Evolutionary conservation across 2,888 invertebrate species (phyloP).

Genomic region (Perizoma affinitatum): DNA sequence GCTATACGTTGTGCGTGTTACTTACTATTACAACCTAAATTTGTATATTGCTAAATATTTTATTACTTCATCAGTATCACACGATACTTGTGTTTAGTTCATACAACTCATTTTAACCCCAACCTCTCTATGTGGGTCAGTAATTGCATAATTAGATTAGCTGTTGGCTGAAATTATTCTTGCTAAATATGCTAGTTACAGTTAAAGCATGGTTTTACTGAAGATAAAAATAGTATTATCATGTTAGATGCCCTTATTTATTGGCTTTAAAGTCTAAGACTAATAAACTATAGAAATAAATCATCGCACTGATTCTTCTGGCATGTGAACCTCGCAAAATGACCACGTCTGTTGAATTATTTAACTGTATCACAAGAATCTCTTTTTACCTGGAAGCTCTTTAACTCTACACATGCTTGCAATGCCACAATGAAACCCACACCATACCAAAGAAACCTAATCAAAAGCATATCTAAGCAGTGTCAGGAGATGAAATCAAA

Average conservation of each 20-base stretch:
- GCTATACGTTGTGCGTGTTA: conserved; percentile 20
- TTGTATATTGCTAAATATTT: conserved; percentile 17
- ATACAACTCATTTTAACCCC: conserved; percentile 21
- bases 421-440: conserved; percentile 21
- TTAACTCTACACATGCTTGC: conserved; percentile 5
- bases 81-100: conserved; percentile 10
- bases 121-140: conserved; percentile 28
- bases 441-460: conserved; percentile 32
- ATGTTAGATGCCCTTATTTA: neutral
- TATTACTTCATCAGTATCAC: conserved; percentile 5
- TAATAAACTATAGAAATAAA: neutral
- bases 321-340: conserved; percentile 5
- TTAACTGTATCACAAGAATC: conserved; percentile 4
- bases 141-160: conserved; percentile 24
- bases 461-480: conserved; percentile 32
- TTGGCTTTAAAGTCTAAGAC: neutral
- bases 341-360: conserved; percentile 10
- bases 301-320: conserved; percentile 1
- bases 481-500: conserved; percentile 33
- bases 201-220: neutral
- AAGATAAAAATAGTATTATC: neutral
- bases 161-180: conserved; percentile 14
- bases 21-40: conserved; percentile 16
- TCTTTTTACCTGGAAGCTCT: conserved; percentile 14
- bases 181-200: conserved; percentile 5